Evolutionary conservation across 1,140 invertebrate species (phyloP), one percentile per base, ranked within the genome.

Genomic region (Harpegnathos saltator): DNA sequence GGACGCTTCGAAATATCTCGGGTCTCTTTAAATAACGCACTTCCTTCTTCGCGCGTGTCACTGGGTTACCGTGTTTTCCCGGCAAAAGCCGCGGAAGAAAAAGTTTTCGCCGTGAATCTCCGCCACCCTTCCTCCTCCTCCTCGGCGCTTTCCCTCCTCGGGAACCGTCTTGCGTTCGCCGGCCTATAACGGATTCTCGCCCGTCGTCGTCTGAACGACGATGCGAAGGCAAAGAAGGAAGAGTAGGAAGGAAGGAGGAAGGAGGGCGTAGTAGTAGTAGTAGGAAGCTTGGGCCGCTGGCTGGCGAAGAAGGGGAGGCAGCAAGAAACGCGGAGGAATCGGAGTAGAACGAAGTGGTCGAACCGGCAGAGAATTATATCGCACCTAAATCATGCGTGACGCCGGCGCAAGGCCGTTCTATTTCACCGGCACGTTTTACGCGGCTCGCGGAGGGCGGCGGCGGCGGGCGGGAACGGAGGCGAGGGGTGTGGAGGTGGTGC

Each of bases 371-470:
- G 54, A 86, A 86, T 86, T 86, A 86, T 86, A 78, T 84, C 59
- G 65, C 52, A 65, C 48, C 73, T 86, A 86, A 86, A 86, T 85
- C 84, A 84, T 86, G 75, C 74, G 82, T 77, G 69, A 73, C 29
- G 61, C 52, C 29, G 52, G 44, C 44, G 56, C 65, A 54, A 56
- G 48, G 59, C 56, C 71, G 26, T 80, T 71, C 54, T 29, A 59
- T 80, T 80, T 80, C 33, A 71, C 33, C 33, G 63, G 29, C 44
- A 68, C 33, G 33, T 80, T 80, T 80, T 78, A 58, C 33, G 52
- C 12, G 50, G 17, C 24, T 44, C 50, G 14, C 14, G 62, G 26
- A 33, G n/a, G 38, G 44, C 14, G 22, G 29, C 26, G 63, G 14
- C 14, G 48, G 26, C 24, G 24, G 22, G 26, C 11, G 14, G 3